Evolutionary conservation across 2,888 invertebrate species (phyloP).

Genomic region (Hyppa rectilinea): DNA sequence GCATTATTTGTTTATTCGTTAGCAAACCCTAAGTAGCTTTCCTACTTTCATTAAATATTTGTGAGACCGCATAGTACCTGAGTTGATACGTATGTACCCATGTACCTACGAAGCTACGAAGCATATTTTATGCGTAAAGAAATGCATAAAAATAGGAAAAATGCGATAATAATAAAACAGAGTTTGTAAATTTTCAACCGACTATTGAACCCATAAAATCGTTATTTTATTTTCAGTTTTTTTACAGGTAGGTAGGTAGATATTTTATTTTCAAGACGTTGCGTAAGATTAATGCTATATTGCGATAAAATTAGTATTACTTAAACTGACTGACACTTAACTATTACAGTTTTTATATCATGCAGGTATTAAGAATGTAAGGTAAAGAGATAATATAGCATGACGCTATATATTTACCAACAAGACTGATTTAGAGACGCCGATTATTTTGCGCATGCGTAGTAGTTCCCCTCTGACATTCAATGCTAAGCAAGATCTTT

Average conservation of each 20-base stretch:
- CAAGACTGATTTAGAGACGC: conserved; percentile 69
- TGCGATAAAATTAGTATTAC: conserved; percentile 2
- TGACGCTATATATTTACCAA: conserved; percentile 14
- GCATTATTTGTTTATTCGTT: conserved; percentile 1
- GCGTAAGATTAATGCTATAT: conserved; percentile 2
- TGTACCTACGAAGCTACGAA: neutral
- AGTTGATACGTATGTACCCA: too few species aligned
- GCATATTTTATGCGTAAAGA: neutral
- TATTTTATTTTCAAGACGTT: neutral
- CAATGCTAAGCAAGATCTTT: conserved; percentile 20
- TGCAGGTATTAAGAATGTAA: neutral
- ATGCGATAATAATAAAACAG: neutral
- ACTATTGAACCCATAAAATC: conserved; percentile 1
- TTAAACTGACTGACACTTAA: conserved; percentile 2
- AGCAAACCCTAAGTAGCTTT: neutral
- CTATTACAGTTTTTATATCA: neutral
- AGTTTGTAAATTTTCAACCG: conserved; percentile 1
- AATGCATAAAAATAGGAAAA: neutral
- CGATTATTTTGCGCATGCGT: conserved; percentile 83
- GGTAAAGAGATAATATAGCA: neutral
- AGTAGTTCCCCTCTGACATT: conserved; percentile 51
- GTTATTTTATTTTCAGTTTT: too few species aligned
- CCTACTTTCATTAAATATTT: conserved; percentile 11
- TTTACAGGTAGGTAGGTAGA: too few species aligned
- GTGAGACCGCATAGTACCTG: neutral